These are phyloP conservation scores for Phalera bucephala DNA, from an alignment of 2,888 invertebrate species.

Conservation along the genomic window DNA sequence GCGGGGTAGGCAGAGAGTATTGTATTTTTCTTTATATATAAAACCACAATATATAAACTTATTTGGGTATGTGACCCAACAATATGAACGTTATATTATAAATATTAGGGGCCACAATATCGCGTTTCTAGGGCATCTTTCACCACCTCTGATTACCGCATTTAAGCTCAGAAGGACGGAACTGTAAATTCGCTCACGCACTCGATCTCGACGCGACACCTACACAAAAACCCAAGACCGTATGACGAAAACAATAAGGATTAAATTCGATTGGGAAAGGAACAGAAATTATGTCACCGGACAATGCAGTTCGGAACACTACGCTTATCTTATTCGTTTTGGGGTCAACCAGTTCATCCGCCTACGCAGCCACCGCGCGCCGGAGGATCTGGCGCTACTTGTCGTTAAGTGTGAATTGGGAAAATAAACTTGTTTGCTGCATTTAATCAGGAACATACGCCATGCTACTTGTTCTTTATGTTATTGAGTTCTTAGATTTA, in stretches of 20 bases:
- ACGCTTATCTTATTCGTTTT: constrained; percentile 48
- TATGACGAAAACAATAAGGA: constrained; percentile 8
- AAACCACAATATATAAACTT: too few species aligned
- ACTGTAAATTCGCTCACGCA: constrained; percentile 16
- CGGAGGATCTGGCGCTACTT: background rate
- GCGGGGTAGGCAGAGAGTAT: too few species aligned
- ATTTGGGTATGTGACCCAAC: too few species aligned
- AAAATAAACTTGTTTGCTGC: too few species aligned
- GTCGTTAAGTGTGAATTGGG: background rate
- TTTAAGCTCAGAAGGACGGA: constrained; percentile 14
- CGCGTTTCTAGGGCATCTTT: constrained; percentile 3
- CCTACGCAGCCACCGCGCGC: constrained; percentile 8
- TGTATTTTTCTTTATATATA: too few species aligned
- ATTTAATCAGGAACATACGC: too few species aligned
- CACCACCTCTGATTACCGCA: constrained; percentile 3
- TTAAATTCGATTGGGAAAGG: constrained; percentile 5
- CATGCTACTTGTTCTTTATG: too few species aligned
- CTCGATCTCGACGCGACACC: background rate
- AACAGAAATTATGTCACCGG: constrained; percentile 5
- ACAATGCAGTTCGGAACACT: constrained; percentile 31
- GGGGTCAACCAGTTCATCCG: constrained; percentile 42
- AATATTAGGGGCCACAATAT: too few species aligned
- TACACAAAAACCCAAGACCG: constrained; percentile 3
- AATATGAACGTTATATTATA: too few species aligned
- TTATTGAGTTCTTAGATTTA: too few species aligned